Evolutionary conservation across 2,888 invertebrate species (phyloP).

Genomic region (Polyommatus icarus): DNA sequence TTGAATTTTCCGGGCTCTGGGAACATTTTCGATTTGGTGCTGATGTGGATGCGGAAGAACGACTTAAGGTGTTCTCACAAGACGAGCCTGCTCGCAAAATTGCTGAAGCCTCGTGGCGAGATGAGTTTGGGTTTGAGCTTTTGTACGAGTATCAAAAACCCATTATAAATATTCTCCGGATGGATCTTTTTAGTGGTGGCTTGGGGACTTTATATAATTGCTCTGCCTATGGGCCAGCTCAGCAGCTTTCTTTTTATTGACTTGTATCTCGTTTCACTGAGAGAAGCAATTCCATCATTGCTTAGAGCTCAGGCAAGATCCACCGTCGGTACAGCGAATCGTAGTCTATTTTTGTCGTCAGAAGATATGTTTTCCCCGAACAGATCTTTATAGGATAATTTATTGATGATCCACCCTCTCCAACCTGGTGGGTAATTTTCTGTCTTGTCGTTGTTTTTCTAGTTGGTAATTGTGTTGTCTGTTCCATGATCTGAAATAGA

Average conservation of each 20-base stretch:
- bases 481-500: no score
- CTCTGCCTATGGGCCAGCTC: background rate
- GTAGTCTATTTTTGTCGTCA: background rate
- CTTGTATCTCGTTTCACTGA: conserved; percentile 1
- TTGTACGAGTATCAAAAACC: background rate
- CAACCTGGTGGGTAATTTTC: no score
- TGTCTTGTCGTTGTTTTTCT: no score
- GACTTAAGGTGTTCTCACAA: background rate
- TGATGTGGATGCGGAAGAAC: background rate
- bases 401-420: no score
- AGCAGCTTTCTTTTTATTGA: background rate
- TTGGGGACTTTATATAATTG: conserved; percentile 1
- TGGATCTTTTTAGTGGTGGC: background rate
- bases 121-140: background rate
- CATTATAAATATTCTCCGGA: background rate
- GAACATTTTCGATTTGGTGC: background rate
- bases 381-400: background rate
- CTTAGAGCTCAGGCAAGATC: background rate
- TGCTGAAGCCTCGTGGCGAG: background rate
- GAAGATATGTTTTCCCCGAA: background rate
- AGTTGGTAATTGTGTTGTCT: no score
- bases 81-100: background rate
- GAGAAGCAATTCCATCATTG: background rate
- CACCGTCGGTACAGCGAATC: background rate
- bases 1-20: background rate